Evolutionary conservation across 64 coral and sea anemone species (phyloP).

Genomic region (Montipora cactus): DNA sequence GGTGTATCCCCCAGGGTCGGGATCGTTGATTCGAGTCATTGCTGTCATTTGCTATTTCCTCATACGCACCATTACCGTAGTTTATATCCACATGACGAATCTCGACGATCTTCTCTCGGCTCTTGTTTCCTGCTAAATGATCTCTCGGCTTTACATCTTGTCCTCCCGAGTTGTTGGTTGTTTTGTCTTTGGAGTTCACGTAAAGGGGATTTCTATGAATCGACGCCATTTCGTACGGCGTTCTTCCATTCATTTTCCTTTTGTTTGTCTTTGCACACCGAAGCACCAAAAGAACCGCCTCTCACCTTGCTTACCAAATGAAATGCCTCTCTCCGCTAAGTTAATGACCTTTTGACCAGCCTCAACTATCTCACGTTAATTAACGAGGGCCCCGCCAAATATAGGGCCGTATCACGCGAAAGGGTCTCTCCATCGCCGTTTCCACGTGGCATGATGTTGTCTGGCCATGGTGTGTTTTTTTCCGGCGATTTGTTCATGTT

Average conservation of each 20-base stretch:
- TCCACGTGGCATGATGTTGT: no score
- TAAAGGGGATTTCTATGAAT: background rate
- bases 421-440: no score
- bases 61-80: background rate
- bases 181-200: background rate
- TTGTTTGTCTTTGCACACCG: no score
- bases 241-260: background rate
- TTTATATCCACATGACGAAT: background rate
- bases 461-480: no score
- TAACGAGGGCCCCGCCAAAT: background rate
- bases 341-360: background rate
- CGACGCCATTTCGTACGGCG: background rate
- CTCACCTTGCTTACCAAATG: no score
- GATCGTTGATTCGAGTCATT: background rate
- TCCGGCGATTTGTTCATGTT: no score
- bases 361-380: background rate
- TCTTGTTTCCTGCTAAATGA: background rate
- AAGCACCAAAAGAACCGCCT: no score
- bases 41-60: background rate
- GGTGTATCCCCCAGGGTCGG: background rate
- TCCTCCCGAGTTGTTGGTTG: background rate
- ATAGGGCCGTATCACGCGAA: background rate
- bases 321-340: no score
- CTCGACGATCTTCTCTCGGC: background rate
- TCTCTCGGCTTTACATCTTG: background rate